phyloP scores from a whole-genome alignment of 2,888 invertebrate genomes.

The Magallana nippona region DNA sequence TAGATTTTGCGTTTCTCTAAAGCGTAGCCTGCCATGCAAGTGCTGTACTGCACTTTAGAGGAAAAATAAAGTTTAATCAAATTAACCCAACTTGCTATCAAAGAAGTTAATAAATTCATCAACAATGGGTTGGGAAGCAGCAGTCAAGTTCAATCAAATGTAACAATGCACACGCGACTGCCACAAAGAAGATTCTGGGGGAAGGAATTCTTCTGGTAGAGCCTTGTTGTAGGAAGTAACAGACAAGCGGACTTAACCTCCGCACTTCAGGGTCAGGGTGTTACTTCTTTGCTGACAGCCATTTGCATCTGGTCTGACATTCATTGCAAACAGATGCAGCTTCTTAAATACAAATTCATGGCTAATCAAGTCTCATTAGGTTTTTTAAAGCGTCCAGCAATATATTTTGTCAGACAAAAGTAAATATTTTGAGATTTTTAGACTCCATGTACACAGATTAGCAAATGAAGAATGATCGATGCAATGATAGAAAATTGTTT shows the following conservation, averaged over 20 bases:
- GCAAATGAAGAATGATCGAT: constrained; percentile 24
- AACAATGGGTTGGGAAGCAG: constrained; percentile 1
- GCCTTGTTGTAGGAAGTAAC: constrained; percentile 3
- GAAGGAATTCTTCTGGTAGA: background rate
- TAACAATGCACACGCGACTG: constrained; percentile 9
- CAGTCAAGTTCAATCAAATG: constrained; percentile 23
- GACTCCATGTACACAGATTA: background rate
- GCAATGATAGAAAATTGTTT: background rate
- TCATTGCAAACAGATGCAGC: constrained; percentile 32
- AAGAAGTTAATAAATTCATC: background rate
- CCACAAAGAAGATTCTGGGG: background rate
- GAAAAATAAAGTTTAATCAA: background rate
- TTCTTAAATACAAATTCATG: constrained; percentile 28
- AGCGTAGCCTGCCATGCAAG: too few relatives aligned
- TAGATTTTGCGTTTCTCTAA: too few relatives aligned
- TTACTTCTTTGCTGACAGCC: constrained; percentile 28
- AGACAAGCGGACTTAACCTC: background rate
- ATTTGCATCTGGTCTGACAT: constrained; percentile 25
- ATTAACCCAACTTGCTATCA: background rate
- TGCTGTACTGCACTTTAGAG: background rate
- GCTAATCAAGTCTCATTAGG: constrained; percentile 26
- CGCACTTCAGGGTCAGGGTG: constrained; percentile 25
- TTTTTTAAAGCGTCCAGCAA: background rate
- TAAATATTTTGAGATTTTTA: constrained; percentile 7
- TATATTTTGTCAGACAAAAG: constrained; percentile 19